Evolutionary conservation across 2,113 vertebrate genomes (phyloP), one percentile per base, ranked within the genome.

Genomic region (Hydrolagus affinis): DNA sequence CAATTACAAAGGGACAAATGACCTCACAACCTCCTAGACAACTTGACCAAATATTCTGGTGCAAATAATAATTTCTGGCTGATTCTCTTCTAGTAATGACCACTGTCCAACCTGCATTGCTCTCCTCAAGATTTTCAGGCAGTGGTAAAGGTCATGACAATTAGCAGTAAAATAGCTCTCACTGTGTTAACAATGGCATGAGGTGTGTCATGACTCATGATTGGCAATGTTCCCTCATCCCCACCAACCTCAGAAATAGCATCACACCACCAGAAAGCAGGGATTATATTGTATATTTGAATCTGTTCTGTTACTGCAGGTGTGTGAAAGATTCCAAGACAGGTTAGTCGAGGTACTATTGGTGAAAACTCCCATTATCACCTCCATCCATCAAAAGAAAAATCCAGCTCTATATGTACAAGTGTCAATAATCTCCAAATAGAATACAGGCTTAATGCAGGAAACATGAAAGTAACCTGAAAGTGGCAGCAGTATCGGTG

Each of bases 371-470:
- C 19, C 7, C 32, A 19, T 44, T 44, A 44, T 21, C n/a, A n/a
- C n/a, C n/a, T n/a, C 32, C 10, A 30, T 56, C 32, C 19, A 57
- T 75, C 76, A n/a, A 23, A 28, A 25, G 76, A 14, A 62, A 62
- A 62, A 62, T 64, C 11, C 0, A 25, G 56, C 11, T n/a, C n/a
- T 6, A 23, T 64, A 80, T 80, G 60, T 10, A 25, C 57, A 78
- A 62, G 21, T 78, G 56, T n/a, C 75, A 78, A 57, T 78, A n/a
- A 64, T 28, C 59, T 15, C 59, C 56, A 80, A 80, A 64, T 17
- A n/a, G 59, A 78, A 80, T 25, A 14, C 1, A 32, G 14, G 11
- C 62, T 73, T 62, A 44, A 44, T 60, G 56, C 59, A 17, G 57
- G 15, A 44, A 62, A 59, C 76, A 64, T 80, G 21, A 14, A 25